Conservation (phyloP, 2,113 vertebrate species). For the Serinus canaria region DNA sequence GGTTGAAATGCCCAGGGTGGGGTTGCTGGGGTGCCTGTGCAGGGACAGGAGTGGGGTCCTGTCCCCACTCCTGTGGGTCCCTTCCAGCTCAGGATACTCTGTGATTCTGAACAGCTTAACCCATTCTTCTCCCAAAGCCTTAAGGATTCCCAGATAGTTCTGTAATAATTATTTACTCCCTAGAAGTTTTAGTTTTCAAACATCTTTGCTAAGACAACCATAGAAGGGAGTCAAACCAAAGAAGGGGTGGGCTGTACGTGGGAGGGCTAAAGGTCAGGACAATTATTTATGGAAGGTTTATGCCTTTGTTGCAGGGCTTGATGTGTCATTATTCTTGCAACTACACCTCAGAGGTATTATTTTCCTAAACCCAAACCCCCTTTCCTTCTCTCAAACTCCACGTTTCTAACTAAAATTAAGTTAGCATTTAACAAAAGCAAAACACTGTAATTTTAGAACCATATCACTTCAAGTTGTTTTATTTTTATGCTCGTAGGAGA, state of each 20-base stretch:
- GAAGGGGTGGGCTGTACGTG: neutral
- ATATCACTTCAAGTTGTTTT: conserved; percentile 8
- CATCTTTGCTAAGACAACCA: neutral
- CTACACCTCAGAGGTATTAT: neutral
- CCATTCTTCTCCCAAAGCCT: neutral
- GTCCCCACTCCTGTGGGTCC: too few species aligned
- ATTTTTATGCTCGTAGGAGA: conserved; percentile 22
- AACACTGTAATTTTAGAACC: conserved; percentile 28
- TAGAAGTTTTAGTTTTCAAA: neutral
- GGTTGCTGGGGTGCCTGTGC: neutral
- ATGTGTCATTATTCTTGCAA: neutral
- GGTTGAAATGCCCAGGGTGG: neutral
- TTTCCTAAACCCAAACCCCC: neutral
- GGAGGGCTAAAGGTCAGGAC: neutral
- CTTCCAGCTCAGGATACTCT: neutral
- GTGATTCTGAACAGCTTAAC: neutral
- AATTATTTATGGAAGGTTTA: neutral
- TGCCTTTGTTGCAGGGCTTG: neutral
- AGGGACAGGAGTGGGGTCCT: neutral
- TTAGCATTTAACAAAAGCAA: neutral
- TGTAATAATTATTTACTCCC: neutral
- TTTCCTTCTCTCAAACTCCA: neutral
- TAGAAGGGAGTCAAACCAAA: neutral
- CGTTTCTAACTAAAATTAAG: neutral
- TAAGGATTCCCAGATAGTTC: neutral